phyloP scores from a whole-genome alignment of 2,797 vertebrate species.

The Microcaecilia unicolor region DNA sequence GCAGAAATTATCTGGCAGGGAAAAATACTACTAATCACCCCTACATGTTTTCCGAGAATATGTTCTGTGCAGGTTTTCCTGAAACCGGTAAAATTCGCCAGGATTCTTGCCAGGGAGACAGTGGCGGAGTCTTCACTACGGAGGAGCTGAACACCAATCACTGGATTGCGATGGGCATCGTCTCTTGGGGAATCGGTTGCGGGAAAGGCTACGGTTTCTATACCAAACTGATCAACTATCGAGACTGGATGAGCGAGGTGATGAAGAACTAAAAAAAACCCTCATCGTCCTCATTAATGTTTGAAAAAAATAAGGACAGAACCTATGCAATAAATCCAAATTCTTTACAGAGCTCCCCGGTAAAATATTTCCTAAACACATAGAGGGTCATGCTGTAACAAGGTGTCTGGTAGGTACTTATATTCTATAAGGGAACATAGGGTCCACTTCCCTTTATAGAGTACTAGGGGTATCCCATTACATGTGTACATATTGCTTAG shows the following conservation, averaged over 20 bases:
- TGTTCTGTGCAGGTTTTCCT: constrained; percentile 58
- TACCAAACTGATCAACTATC: constrained; percentile 51
- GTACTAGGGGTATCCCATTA: too few species aligned
- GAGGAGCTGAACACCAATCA: constrained; percentile 10
- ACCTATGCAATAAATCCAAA: too few species aligned
- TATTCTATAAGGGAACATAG: too few species aligned
- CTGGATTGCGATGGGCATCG: constrained; percentile 56
- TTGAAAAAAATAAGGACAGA: too few species aligned
- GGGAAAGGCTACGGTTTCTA: constrained; percentile 57
- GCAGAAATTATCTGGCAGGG: constrained; percentile 31
- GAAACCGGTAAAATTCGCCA: not conserved
- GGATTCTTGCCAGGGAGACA: constrained; percentile 63
- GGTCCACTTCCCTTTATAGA: too few species aligned
- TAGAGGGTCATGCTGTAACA: too few species aligned
- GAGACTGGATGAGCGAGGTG: constrained; percentile 56
- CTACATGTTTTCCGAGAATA: constrained; percentile 46
- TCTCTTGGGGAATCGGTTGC: constrained; percentile 63
- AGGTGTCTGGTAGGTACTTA: too few species aligned
- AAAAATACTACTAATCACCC: not conserved
- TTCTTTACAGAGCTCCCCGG: too few species aligned
- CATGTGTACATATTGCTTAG: too few species aligned
- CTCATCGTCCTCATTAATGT: too few species aligned
- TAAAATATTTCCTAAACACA: too few species aligned
- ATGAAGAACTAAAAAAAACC: constrained; percentile 13
- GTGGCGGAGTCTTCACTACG: constrained; percentile 41